Base-by-base conservation (phyloP, 1,140 invertebrate species). In the Stegodyphus mimosarum region DNA sequence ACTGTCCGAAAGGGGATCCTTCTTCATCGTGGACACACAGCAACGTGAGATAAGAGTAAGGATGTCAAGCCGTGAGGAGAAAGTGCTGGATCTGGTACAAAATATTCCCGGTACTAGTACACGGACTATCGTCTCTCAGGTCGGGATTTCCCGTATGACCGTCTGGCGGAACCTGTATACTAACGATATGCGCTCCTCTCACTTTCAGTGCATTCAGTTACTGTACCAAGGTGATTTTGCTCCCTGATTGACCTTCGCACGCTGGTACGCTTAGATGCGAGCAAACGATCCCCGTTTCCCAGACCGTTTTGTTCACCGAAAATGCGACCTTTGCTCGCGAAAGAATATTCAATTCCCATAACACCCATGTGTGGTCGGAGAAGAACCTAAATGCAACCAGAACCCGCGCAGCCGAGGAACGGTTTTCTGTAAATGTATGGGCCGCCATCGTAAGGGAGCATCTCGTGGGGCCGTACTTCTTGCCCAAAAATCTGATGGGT, bases 381-480 rank as follows among this genome's bases (percentile, higher is more conserved):
- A 33, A 72, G 48, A 72, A 1, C 70, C 49, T 0, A 72, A 1
- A 11, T 53, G 15, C 71, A 73, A 73, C 50, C 4, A 73, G 71
- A 73, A 73, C 71, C 71, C 67, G 6, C 52, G 71, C 71, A 73
- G 71, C 6, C 15, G 7, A 73, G 49, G n/a, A 51, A 73, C 71
- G n/a, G 51, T 73, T 73, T 73, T 73, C 52, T 6, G 50, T 73
- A 73, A 73, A 73, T 73, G 50, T 73, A 73, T 73, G 71, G 49
- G 48, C 71, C 71, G 15, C 6, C 71, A 73, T 52, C 50, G 15
- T 73, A 73, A 49, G 52, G 17, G 51, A 73, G 7, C 50, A 73
- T 11, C 71, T 73, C 71, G 50, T 73, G 49, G 7, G 71, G 71
- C 71, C 49, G 71, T 73, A 73, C 48, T 73, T 73, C 9, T 71